phyloP scores from a whole-genome alignment of 2,888 invertebrate species.

The Agelastica alni region DNA sequence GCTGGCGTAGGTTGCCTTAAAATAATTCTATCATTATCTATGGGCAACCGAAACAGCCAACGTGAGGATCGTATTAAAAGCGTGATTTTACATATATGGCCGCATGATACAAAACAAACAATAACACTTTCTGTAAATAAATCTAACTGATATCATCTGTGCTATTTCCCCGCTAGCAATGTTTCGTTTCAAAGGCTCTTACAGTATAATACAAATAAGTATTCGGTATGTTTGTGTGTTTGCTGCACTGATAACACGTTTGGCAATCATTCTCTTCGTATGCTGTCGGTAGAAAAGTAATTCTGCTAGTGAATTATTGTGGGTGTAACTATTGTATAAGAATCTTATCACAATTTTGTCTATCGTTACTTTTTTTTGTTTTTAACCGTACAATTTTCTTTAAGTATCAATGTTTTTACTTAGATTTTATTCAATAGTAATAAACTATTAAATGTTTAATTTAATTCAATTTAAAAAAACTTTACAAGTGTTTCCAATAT shows the following conservation, averaged over 20 bases:
- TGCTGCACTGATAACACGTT: constrained; percentile 15
- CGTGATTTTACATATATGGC: constrained; percentile 40
- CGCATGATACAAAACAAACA: constrained; percentile 31
- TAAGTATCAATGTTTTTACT: no score
- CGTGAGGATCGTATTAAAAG: constrained; percentile 24
- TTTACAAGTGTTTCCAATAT: no score
- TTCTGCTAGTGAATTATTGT: no score
- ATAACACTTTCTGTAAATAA: constrained; percentile 36
- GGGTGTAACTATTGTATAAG: no score
- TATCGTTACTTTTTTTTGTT: no score
- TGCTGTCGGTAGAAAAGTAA: no score
- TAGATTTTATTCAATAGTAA: no score
- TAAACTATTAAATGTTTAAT: no score
- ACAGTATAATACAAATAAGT: constrained; percentile 17
- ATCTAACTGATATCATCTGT: constrained; percentile 28
- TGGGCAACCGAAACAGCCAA: constrained; percentile 1
- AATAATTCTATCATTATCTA: constrained; percentile 42
- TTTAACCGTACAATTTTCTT: no score
- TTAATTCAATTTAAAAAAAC: no score
- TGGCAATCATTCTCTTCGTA: constrained; percentile 17
- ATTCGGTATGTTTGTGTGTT: constrained; percentile 8
- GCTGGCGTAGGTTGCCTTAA: constrained; percentile 35
- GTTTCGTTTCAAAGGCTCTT: constrained; percentile 11
- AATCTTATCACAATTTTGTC: no score
- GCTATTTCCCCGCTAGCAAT: constrained; percentile 19